Conservation (phyloP, 1,140 invertebrate species). For the Campodea augens region DNA sequence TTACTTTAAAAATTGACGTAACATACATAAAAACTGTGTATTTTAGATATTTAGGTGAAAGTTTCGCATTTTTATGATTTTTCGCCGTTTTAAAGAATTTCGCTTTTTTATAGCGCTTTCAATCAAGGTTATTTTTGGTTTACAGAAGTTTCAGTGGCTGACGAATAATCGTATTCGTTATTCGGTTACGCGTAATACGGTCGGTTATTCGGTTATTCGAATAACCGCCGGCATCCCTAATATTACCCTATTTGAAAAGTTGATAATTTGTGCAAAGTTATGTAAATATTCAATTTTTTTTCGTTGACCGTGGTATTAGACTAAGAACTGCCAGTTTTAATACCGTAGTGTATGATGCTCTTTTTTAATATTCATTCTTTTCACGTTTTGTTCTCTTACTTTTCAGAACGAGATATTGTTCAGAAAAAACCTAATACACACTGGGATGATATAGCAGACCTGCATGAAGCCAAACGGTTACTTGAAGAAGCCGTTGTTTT, state of each 20-base stretch:
- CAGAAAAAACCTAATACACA: slow-evolving; percentile 92
- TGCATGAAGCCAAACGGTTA: slow-evolving; percentile 82
- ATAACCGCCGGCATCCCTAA: too few relatives aligned
- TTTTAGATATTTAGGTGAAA: too few relatives aligned
- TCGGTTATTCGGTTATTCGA: too few relatives aligned
- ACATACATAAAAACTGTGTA: too few relatives aligned
- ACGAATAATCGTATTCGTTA: too few relatives aligned
- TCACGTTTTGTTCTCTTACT: slow-evolving; percentile 2
- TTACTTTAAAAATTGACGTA: too few relatives aligned
- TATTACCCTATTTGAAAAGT: slow-evolving; percentile 2
- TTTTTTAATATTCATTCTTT: background rate
- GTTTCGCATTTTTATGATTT: too few relatives aligned
- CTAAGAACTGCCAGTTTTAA: background rate
- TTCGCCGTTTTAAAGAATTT: too few relatives aligned
- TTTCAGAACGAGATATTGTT: slow-evolving; percentile 82
- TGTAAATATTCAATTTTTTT: background rate
- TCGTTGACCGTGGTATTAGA: background rate
- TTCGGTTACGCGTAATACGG: too few relatives aligned
- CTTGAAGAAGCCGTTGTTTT: slow-evolving; percentile 95
- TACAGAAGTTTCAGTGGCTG: too few relatives aligned
- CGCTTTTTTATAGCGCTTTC: too few relatives aligned
- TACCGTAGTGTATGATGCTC: background rate
- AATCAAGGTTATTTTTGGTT: too few relatives aligned
- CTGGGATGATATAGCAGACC: slow-evolving; percentile 95
- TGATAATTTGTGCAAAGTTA: background rate